Conservation (phyloP, 53 echinoderm and acorn worm genomes). For the Antedon mediterranea region DNA sequence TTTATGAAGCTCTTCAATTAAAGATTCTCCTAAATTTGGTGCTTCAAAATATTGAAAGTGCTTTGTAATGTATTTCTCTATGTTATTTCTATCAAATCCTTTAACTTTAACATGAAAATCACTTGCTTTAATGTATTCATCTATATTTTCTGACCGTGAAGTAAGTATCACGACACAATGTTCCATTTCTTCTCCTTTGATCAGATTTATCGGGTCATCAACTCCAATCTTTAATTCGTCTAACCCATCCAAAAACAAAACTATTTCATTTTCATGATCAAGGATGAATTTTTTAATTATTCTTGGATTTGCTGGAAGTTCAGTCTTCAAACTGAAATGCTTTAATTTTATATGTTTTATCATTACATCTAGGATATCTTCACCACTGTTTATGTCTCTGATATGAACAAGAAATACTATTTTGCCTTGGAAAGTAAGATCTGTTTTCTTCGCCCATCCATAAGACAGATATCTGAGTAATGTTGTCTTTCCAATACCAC, state of each 20-base stretch:
- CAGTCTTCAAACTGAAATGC: not conserved
- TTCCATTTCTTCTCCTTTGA: not conserved
- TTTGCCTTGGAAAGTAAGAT: not conserved
- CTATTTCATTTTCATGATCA: not conserved
- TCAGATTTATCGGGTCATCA: not conserved
- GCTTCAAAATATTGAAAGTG: not conserved
- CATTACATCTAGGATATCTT: not conserved
- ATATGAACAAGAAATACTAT: not conserved
- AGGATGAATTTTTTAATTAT: not conserved
- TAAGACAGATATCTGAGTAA: not conserved
- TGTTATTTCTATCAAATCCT: not conserved
- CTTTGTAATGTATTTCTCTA: not conserved
- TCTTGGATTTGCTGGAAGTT: not conserved
- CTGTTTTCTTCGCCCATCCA: not conserved
- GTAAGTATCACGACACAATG: not conserved
- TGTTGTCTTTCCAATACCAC: not conserved
- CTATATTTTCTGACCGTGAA: not conserved
- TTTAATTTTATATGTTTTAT: not conserved
- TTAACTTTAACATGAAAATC: not conserved
- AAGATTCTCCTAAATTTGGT: not conserved
- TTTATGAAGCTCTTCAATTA: not conserved
- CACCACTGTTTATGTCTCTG: not conserved
- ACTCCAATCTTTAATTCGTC: not conserved
- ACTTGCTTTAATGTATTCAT: not conserved
- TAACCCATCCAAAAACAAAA: not conserved